Percentiles rank a stretch among this genome's conserved stretches.
Evolutionary conservation across 2,888 invertebrate genomes (phyloP).

Genomic region (Alviniconcha strummeri): DNA sequence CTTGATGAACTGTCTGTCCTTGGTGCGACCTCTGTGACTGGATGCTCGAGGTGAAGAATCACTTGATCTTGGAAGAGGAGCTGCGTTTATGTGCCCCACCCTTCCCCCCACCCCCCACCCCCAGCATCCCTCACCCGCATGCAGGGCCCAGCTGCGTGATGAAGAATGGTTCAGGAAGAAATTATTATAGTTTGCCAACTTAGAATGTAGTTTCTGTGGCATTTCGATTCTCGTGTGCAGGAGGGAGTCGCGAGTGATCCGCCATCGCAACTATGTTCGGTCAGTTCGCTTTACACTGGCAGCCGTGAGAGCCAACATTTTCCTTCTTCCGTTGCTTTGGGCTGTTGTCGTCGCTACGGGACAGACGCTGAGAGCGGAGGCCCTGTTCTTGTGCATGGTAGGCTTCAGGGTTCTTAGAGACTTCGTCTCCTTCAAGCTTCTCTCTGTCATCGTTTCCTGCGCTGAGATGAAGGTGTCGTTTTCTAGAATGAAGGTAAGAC

Average conservation of each 20-base stretch:
- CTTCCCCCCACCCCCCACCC: no score
- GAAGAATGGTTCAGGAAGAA: no score
- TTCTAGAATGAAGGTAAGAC: constrained; percentile 79
- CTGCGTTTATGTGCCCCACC: no score
- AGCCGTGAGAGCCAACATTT: neutral
- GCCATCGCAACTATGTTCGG: neutral
- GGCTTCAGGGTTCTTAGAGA: constrained; percentile 90
- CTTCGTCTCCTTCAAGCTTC: constrained; percentile 91
- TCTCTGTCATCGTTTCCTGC: constrained; percentile 86
- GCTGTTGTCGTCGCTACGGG: constrained; percentile 70
- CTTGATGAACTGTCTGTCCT: no score
- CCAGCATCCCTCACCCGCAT: no score
- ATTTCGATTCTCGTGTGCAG: neutral
- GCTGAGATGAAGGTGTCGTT: constrained; percentile 87
- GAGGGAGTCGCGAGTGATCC: neutral
- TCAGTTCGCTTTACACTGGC: neutral
- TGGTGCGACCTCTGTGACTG: no score
- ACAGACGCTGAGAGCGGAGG: constrained; percentile 80
- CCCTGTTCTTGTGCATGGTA: constrained; percentile 83
- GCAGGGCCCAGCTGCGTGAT: no score
- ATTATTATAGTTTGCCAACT: no score
- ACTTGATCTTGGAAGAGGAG: no score
- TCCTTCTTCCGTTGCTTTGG: constrained; percentile 15
- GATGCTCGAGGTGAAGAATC: no score
- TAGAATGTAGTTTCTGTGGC: no score